A percentile compares a stretch with the other conserved stretches of the same genome.
Evolutionary conservation across 2,888 invertebrate species (phyloP).

Genomic region (Himalopsyche kuldschensis): DNA sequence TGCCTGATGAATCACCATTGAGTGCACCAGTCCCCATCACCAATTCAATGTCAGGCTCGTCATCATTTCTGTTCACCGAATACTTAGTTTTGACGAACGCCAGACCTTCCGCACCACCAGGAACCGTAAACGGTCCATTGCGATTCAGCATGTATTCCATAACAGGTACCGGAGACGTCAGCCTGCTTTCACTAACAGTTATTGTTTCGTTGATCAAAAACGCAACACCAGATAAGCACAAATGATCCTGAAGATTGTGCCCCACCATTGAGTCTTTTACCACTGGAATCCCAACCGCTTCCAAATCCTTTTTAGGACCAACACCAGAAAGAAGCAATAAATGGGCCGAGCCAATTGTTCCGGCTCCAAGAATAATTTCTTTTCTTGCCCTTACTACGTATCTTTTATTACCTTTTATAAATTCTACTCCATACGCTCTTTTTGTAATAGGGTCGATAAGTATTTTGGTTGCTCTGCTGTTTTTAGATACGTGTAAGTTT

Average conservation of each 20-base stretch:
- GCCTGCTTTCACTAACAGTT: slow-evolving; percentile 64
- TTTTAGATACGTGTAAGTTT: slow-evolving; percentile 73
- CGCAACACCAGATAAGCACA: slow-evolving; percentile 71
- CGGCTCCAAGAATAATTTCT: slow-evolving; percentile 79
- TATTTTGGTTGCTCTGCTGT: slow-evolving; percentile 69
- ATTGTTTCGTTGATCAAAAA: slow-evolving; percentile 72
- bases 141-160: slow-evolving; percentile 65
- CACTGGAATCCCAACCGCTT: slow-evolving; percentile 61
- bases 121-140: slow-evolving; percentile 72
- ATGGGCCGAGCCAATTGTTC: slow-evolving; percentile 83
- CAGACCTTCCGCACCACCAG: slow-evolving; percentile 76
- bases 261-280: slow-evolving; percentile 75
- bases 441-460: slow-evolving; percentile 65
- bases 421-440: slow-evolving; percentile 69
- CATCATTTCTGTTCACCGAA: slow-evolving; percentile 50
- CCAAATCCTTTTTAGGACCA: slow-evolving; percentile 67
- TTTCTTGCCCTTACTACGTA: slow-evolving; percentile 63
- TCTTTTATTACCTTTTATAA: slow-evolving; percentile 62
- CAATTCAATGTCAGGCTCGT: slow-evolving; percentile 77
- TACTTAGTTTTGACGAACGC: slow-evolving; percentile 73
- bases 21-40: slow-evolving; percentile 78
- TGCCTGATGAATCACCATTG: slow-evolving; percentile 72
- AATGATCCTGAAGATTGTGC: slow-evolving; percentile 80
- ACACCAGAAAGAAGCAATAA: slow-evolving; percentile 84
- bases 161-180: slow-evolving; percentile 60